A percentile compares a stretch with the other conserved stretches of the same genome.
These are phyloP conservation scores for Mongoloraphidia duomilia DNA, from an alignment of 2,888 invertebrate genomes.

Conservation along the genomic window DNA sequence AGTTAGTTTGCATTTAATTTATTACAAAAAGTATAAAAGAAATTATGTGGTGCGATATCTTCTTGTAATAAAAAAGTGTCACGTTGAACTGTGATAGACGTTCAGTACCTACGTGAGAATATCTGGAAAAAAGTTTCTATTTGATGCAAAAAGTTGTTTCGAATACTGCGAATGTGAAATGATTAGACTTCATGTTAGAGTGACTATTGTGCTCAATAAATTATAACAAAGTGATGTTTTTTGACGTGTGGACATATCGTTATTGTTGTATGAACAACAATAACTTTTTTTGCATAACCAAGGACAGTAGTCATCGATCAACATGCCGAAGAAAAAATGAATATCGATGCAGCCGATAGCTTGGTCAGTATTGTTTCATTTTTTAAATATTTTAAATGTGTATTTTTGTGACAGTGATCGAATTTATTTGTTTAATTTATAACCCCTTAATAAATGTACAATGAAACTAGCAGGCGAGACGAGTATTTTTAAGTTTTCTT, in stretches of 20 bases:
- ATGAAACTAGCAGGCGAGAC: too few relatives aligned
- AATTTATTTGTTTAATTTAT: too few relatives aligned
- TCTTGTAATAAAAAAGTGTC: too few relatives aligned
- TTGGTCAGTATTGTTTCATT: conserved; percentile 37
- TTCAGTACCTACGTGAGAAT: conserved; percentile 12
- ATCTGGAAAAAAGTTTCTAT: not conserved
- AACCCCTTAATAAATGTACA: too few relatives aligned
- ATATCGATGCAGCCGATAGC: conserved; percentile 55
- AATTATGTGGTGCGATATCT: too few relatives aligned
- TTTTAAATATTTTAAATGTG: conserved; percentile 7
- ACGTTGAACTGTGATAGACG: too few relatives aligned
- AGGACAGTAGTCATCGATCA: conserved; percentile 18
- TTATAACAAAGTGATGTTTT: not conserved
- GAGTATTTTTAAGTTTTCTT: too few relatives aligned
- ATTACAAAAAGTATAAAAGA: too few relatives aligned
- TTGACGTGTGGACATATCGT: not conserved
- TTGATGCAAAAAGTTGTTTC: not conserved
- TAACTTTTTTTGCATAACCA: not conserved
- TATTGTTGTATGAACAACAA: not conserved
- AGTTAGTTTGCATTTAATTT: too few relatives aligned
- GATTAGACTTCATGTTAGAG: not conserved
- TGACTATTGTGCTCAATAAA: not conserved
- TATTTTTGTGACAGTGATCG: not conserved
- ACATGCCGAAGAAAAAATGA: conserved; percentile 58
- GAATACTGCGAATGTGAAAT: not conserved